phyloP scores from a whole-genome alignment of 2,888 invertebrate genomes.

The Dorcus parallelipipedus region DNA sequence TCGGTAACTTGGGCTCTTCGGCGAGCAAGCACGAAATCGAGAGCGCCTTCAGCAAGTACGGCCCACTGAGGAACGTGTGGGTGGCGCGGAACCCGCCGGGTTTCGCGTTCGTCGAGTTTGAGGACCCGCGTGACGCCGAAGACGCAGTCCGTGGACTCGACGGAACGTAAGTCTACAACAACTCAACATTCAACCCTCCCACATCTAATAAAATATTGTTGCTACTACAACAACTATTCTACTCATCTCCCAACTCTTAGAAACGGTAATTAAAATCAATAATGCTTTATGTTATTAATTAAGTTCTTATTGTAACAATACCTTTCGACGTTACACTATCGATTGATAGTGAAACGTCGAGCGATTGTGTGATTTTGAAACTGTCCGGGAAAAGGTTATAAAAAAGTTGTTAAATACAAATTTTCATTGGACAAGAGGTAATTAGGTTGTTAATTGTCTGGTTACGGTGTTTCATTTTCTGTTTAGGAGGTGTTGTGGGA shows the following conservation, averaged over 20 bases:
- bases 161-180: constrained; percentile 63
- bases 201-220: constrained; percentile 16
- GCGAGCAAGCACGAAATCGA: constrained; percentile 89
- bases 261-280: constrained; percentile 13
- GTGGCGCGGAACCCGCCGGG: constrained; percentile 91
- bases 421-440: too few species aligned
- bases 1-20: constrained; percentile 87
- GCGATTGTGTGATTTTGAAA: too few species aligned
- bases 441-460: neutral
- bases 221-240: constrained; percentile 14
- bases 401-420: too few species aligned
- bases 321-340: too few species aligned
- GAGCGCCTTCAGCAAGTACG: constrained; percentile 83
- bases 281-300: neutral
- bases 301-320: too few species aligned
- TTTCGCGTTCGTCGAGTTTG: constrained; percentile 87
- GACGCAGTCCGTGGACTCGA: constrained; percentile 81
- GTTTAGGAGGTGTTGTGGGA: constrained; percentile 80
- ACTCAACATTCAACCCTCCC: constrained; percentile 17
- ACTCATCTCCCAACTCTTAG: constrained; percentile 15
- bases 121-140: constrained; percentile 85
- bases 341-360: too few species aligned
- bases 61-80: constrained; percentile 88
- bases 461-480: neutral
- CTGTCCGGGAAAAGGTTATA: too few species aligned